Base-by-base conservation (phyloP, 2,888 invertebrate genomes). In the Tetramorium bicarinatum region DNA sequence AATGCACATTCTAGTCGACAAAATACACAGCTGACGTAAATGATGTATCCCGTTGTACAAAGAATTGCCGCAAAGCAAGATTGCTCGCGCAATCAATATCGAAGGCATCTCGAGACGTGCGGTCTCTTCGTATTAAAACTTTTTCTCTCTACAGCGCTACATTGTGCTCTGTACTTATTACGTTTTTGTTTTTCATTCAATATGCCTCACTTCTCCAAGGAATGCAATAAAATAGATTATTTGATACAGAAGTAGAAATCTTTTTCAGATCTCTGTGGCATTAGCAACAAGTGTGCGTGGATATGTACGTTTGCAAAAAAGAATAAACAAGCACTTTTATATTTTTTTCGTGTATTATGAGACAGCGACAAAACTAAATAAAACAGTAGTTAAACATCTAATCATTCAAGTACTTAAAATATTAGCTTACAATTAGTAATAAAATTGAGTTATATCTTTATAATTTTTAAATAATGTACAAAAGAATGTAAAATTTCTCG, bases 1-100 rank as follows among this genome's bases (percentile, higher is more conserved):
- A 52, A 11, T 54, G 34, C 34, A 7, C 69, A 38, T 8, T 21
- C 21, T 2, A 15, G 21, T 38, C 54, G 9, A 38, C 54, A 38
- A 74, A 74, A 44, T 74, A n/a, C 72, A 29, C 59, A 25, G 59
- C 29, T 44, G 59, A 59, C 59, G 25, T 74, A 74, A 72, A 74
- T 59, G 38, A 44, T 59, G 18, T 59, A 29, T 74, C 52, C 44
- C 54, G 71, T 56, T 71, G 71, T 71, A 71, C 21, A n/a, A 49
- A 54, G 54, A 54, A 71, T 71, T 15, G 71, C 21, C 38, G 8
- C 54, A 21, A 54, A 38, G 71, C 38, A 54, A 56, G 38, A 56
- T 15, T 38, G 38, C 15, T 54, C 54, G 54, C 38, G 54, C 71
- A 54, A 38, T 71, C 54, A 18, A 18, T 25, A 21, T 47, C 47